A percentile compares a stretch with the other conserved stretches of the same genome.
phyloP scores from a whole-genome alignment of 2,888 invertebrate species.

The Drosophila meridionalis region DNA sequence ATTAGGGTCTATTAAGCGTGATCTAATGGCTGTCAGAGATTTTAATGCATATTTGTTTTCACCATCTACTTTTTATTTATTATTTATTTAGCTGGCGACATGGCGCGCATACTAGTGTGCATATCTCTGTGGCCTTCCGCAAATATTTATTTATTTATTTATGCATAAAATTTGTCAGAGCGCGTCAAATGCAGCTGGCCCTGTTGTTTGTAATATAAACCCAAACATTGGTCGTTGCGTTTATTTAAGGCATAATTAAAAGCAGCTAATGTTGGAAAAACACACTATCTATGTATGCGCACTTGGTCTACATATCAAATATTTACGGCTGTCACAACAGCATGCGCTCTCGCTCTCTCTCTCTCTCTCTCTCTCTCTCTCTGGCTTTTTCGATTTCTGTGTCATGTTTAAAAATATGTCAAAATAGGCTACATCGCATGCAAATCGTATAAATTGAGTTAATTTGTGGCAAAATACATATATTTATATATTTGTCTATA shows the following conservation, averaged over 20 bases:
- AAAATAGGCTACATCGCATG: background rate
- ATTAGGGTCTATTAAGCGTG: slow-evolving; percentile 76
- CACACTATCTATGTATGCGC: background rate
- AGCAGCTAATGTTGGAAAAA: slow-evolving; percentile 28
- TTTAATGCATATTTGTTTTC: slow-evolving; percentile 21
- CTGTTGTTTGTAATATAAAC: slow-evolving; percentile 39
- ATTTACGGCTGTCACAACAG: slow-evolving; percentile 34
- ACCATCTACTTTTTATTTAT: background rate
- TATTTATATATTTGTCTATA: background rate
- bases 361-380: background rate
- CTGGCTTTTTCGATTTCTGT: background rate
- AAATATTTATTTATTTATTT: slow-evolving; percentile 48
- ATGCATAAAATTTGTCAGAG: slow-evolving; percentile 47
- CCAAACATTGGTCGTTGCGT: slow-evolving; percentile 51
- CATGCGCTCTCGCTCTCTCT: background rate
- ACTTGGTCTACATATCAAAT: slow-evolving; percentile 22
- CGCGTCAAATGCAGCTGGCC: slow-evolving; percentile 44
- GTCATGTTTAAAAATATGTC: slow-evolving; percentile 2
- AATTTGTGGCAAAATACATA: background rate
- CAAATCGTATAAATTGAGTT: slow-evolving; percentile 20
- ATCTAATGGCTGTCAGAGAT: slow-evolving; percentile 63
- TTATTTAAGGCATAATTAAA: slow-evolving; percentile 70
- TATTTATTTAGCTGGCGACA: slow-evolving; percentile 6
- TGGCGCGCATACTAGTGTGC: background rate
- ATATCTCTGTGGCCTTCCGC: slow-evolving; percentile 54